Evolutionary conservation across 2,113 vertebrate species (phyloP), one percentile per base, ranked within the genome.

Genomic region (Malurus elegans): DNA sequence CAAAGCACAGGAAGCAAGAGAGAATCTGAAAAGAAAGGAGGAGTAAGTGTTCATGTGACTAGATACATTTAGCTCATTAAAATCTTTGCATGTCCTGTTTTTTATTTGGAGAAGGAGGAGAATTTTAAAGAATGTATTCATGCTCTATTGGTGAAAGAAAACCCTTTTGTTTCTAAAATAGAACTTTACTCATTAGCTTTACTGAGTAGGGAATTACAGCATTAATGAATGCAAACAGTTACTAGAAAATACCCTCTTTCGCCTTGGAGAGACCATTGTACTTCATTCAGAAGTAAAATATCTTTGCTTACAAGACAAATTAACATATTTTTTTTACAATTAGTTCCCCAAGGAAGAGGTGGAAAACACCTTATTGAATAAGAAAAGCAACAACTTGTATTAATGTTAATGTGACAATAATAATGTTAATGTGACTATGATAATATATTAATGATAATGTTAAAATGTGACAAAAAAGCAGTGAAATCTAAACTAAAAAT

Each of bases 1-100:
- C 88, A 98, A 98, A 70, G 98, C 99, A n/a, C 96, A 97, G 8
- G 98, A 99, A 96, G 99, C 99, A 70, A 97, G 99, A 86, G 96
- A 97, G 51, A 98, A 98, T 62, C 92, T 98, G 76, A 98, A 97
- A 53, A 98, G 67, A 90, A 98, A 93, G 80, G 97, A 98, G 20
- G 97, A 98, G 99, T 99, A 96, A 99, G 99, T 98, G 51, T 71
- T 56, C 2, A 2, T 45, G 11, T 75, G 51, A 73, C 64, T 80
- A 0, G 0, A 18, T 47, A 26, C 20, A 29, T 51, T 67, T 66
- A 73, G 16, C 42, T 88, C 17, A 23, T 76, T 14, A 66, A 94
- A 86, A 48, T 80, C 20, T 86, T 73, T 70, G 34, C 19, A 12
- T 79, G 40, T 56, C 10, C 1, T 62, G 19, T 34, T 34, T 83